These are phyloP conservation scores for Burhinus bistriatus DNA, from an alignment of 2,113 vertebrate species.

Conservation along the genomic window DNA sequence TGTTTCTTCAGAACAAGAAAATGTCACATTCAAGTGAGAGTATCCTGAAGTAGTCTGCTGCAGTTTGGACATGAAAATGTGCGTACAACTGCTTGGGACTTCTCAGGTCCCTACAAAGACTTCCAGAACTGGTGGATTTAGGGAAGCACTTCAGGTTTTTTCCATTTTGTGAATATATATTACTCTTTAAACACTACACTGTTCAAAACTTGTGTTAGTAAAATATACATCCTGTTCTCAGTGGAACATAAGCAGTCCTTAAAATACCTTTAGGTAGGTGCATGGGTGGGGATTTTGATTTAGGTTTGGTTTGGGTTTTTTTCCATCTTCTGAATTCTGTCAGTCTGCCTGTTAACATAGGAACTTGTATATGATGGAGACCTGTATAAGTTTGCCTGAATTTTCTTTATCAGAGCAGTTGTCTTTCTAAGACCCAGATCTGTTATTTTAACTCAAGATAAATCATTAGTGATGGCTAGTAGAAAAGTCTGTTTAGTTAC, in stretches of 20 bases:
- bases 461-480: not conserved
- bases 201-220: not conserved
- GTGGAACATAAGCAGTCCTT: slow-evolving; percentile 27
- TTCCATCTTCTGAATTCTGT: not conserved
- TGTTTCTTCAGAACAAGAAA: not conserved
- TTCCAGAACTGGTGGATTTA: not conserved
- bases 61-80: not conserved
- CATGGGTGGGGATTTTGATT: not conserved
- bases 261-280: slow-evolving; percentile 27
- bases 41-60: not conserved
- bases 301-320: not conserved
- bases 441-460: not conserved
- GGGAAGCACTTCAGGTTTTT: not conserved
- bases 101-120: not conserved
- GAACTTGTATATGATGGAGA: not conserved
- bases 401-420: not conserved
- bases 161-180: not conserved
- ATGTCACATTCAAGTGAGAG: not conserved
- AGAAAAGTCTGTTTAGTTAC: not conserved
- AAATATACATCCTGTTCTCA: slow-evolving; percentile 39
- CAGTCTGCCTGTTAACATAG: not conserved
- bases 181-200: not conserved
- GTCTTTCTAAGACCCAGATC: not conserved
- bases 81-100: not conserved
- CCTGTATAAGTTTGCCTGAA: not conserved